Evolutionary conservation across 2,888 invertebrate genomes (phyloP).

Genomic region (Acronicta leporina): DNA sequence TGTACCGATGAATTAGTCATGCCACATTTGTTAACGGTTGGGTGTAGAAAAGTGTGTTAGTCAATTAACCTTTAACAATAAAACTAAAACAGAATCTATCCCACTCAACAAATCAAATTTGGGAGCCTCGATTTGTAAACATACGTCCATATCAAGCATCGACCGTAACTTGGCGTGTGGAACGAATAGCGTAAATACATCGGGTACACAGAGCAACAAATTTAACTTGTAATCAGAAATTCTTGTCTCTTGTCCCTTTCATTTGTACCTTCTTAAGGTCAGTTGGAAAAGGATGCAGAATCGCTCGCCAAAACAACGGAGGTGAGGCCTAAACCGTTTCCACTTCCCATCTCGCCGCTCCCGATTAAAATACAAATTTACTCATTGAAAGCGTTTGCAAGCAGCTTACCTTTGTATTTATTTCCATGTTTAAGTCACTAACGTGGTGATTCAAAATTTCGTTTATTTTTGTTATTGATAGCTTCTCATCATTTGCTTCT

Average conservation of each 20-base stretch:
- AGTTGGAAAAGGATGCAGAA: constrained; percentile 21
- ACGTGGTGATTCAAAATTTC: constrained; percentile 29
- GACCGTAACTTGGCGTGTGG: constrained; percentile 43
- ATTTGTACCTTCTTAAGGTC: not conserved
- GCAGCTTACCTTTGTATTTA: constrained; percentile 74
- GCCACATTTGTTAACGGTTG: no score
- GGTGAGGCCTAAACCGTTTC: constrained; percentile 52
- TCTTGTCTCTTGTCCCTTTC: constrained; percentile 34
- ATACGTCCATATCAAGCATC: constrained; percentile 19
- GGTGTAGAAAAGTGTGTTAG: no score
- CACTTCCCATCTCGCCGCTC: constrained; percentile 48
- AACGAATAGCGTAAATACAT: constrained; percentile 52
- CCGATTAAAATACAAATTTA: constrained; percentile 83
- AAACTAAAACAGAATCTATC: not conserved
- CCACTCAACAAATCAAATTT: constrained; percentile 4
- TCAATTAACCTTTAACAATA: not conserved
- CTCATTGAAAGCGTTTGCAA: constrained; percentile 80
- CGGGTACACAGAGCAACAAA: constrained; percentile 51
- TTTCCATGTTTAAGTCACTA: constrained; percentile 52
- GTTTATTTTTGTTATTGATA: constrained; percentile 25
- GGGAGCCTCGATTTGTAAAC: constrained; percentile 12
- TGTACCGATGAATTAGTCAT: no score
- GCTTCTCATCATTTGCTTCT: constrained; percentile 5
- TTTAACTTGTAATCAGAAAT: constrained; percentile 49
- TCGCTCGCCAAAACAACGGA: constrained; percentile 38